Evolutionary conservation across 2,113 vertebrate genomes (phyloP), one percentile per base, ranked within the genome.

Genomic region (Elephas maximus): DNA sequence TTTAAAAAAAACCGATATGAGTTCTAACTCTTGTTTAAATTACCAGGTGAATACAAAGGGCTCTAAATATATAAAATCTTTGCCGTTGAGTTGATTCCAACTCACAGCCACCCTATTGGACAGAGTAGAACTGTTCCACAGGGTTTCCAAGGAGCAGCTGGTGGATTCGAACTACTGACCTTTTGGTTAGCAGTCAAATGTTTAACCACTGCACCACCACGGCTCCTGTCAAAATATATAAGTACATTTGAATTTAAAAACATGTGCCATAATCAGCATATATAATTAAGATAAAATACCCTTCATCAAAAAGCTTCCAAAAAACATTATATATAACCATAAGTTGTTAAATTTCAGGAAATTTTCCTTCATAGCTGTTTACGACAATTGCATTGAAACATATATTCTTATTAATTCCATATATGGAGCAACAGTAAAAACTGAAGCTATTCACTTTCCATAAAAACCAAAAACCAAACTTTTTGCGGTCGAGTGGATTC

Each of bases 211-310:
- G 53, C 14, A 12, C 53, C 53, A 57, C 53, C 53, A 57, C 11
- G 53, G 15, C 53, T 57, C 15, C 53, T 3, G 11, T 30, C 41
- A 69, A 69, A 69, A 30, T 69, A 69, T 15, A 30, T 21, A 82
- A 10, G 4, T 51, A 90, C 41, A 53, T 88, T 94, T 51, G 93
- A 92, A 57, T 41, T 92, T 88, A 73, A 97, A 95, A 95, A 91
- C 44, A 95, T 37, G 8, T 51, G 69, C 11, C 41, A 65, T 62
- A 51, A 12, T 37, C 15, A 74, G 28, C 44, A 30, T 83, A 44
- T 45, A 45, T 48, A 37, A 65, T 9, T 77, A 95, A 57, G 48
- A 83, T 79, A 89, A 81, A 92, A 84, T 37, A 60, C 3, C 9
- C 48, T 71, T 83, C 14, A 74, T 84, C 74, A 86, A 95, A 85